These are phyloP conservation scores for Pseudomyrmex gracilis DNA, from an alignment of 1,140 invertebrate genomes.

Conservation along the genomic window DNA sequence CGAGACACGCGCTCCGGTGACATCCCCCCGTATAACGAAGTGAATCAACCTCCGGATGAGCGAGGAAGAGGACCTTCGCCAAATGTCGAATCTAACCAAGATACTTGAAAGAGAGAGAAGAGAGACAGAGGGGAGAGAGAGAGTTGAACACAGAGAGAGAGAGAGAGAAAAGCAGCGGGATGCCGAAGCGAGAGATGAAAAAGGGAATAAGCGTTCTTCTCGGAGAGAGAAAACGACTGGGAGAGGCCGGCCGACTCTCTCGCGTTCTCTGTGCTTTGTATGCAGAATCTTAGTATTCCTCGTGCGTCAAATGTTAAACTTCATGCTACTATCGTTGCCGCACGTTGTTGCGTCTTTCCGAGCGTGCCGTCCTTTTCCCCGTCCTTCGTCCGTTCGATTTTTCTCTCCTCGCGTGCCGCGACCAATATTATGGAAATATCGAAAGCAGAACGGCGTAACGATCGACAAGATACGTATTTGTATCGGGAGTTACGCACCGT, in stretches of 20 bases:
- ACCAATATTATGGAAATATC: constrained; percentile 78
- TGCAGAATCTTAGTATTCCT: constrained; percentile 76
- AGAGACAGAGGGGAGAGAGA: background rate
- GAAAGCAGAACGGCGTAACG: constrained; percentile 57
- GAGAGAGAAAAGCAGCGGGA: constrained; percentile 25
- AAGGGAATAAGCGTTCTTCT: constrained; percentile 11
- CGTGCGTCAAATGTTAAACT: constrained; percentile 77
- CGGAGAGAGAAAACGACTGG: constrained; percentile 3
- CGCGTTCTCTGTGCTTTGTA: constrained; percentile 49
- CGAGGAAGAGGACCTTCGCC: constrained; percentile 28
- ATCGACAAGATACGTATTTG: constrained; percentile 69
- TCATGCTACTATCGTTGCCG: constrained; percentile 73
- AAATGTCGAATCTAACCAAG: constrained; percentile 53
- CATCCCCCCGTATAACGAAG: constrained; percentile 78
- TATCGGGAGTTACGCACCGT: constrained; percentile 61
- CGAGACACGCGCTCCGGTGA: constrained; percentile 70
- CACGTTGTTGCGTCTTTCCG: constrained; percentile 44
- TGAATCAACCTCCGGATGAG: constrained; percentile 70
- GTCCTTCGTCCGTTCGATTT: constrained; percentile 48
- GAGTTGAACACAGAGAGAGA: background rate
- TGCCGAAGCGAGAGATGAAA: constrained; percentile 26
- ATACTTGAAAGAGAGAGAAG: background rate
- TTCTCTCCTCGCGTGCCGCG: constrained; percentile 59
- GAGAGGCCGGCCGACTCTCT: constrained; percentile 32
- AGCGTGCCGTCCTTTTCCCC: background rate